Conservation (phyloP, 2,888 invertebrate genomes). For the Ernsta delagoae region DNA sequence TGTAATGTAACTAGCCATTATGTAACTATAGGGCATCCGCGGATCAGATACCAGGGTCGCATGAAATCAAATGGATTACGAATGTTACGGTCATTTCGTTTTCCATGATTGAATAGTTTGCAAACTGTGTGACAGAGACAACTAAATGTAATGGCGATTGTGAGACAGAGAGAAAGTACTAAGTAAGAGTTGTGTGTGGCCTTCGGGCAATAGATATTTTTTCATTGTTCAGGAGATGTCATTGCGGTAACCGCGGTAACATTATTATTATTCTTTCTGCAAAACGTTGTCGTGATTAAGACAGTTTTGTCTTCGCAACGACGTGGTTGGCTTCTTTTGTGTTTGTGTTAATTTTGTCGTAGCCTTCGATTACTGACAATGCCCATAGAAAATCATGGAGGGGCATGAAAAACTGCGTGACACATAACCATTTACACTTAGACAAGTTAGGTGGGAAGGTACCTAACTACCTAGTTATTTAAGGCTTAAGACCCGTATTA, state of each 20-base stretch:
- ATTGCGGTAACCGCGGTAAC: not conserved
- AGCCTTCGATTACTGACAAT: constrained; percentile 14
- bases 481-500: too few species aligned
- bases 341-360: constrained; percentile 11
- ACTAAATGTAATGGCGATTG: constrained; percentile 8
- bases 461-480: too few species aligned
- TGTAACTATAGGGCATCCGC: not conserved
- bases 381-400: constrained; percentile 4
- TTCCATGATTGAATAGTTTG: constrained; percentile 4
- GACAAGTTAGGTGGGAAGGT: not conserved
- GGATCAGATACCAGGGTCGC: constrained; percentile 20
- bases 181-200: constrained; percentile 25
- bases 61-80: constrained; percentile 22
- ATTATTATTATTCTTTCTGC: constrained; percentile 1
- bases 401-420: not conserved
- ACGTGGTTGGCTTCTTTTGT: constrained; percentile 22
- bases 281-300: constrained; percentile 43
- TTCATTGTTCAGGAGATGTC: constrained; percentile 42
- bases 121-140: constrained; percentile 14
- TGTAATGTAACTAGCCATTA: not conserved
- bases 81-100: too few species aligned
- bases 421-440: not conserved
- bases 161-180: constrained; percentile 16
- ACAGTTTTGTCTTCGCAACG: constrained; percentile 26
- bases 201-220: constrained; percentile 39